Evolutionary conservation across 2,113 vertebrate genomes (phyloP).

Genomic region (Sturnus vulgaris): DNA sequence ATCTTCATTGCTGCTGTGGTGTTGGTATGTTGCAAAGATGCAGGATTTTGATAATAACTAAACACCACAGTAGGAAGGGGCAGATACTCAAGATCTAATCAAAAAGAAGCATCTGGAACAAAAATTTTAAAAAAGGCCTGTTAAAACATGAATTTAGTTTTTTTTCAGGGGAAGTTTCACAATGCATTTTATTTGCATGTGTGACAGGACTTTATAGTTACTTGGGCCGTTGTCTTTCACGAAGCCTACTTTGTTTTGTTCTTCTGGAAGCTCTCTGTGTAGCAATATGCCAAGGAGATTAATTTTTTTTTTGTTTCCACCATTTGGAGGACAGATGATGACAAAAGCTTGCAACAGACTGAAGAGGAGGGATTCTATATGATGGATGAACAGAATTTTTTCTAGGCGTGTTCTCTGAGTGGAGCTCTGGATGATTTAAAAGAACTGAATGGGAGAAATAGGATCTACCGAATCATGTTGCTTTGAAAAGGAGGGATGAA

Average conservation of each 20-base stretch:
- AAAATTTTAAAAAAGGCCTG: neutral
- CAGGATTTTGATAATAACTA: neutral
- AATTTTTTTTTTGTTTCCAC: neutral
- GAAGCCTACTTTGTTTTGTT: neutral
- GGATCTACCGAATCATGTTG: neutral
- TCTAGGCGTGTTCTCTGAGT: neutral
- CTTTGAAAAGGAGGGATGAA: neutral
- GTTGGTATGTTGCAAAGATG: neutral
- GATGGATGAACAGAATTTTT: neutral
- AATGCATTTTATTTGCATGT: neutral
- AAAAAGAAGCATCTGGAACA: neutral
- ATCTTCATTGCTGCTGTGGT: neutral
- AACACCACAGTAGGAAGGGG: neutral
- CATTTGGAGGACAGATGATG: neutral
- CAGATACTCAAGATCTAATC: neutral
- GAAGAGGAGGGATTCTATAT: neutral
- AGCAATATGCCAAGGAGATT: fast-evolving
- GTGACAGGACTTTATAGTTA: neutral
- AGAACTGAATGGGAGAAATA: neutral
- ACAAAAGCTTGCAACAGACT: neutral
- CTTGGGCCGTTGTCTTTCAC: neutral
- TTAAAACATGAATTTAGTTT: neutral
- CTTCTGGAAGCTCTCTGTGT: neutral
- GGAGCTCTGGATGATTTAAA: neutral
- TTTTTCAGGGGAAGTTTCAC: neutral